Evolutionary conservation across 1,140 invertebrate species (phyloP).

Genomic region (Scaptomyza hsui): DNA sequence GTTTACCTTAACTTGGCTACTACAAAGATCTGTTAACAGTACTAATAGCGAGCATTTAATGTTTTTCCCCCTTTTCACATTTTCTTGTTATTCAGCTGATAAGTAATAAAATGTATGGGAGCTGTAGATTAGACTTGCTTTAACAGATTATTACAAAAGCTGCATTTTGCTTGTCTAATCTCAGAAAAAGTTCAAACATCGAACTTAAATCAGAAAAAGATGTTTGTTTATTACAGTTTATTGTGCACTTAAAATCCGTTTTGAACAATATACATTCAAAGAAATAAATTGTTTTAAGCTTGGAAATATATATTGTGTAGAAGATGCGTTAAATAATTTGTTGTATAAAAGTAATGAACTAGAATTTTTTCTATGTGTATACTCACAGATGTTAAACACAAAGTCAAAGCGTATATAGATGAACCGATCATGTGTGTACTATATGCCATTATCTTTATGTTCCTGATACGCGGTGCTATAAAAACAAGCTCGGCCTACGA

Average conservation of each 20-base stretch:
- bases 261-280: too few relatives aligned
- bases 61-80: too few relatives aligned
- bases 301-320: too few relatives aligned
- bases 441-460: neutral
- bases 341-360: too few relatives aligned
- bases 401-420: neutral
- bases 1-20: too few relatives aligned
- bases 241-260: neutral
- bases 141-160: neutral
- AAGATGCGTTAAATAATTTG: too few relatives aligned
- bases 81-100: too few relatives aligned
- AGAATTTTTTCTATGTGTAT: too few relatives aligned
- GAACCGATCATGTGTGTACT: neutral
- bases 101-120: neutral
- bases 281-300: too few relatives aligned
- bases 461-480: neutral
- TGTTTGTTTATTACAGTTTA: neutral
- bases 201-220: neutral
- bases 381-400: too few relatives aligned
- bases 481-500: neutral
- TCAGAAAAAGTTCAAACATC: neutral
- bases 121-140: neutral
- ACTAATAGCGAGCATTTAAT: too few relatives aligned
- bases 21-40: too few relatives aligned
- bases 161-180: neutral